Conservation (phyloP, 2,888 invertebrate genomes). For the Oasisia sp. region DNA sequence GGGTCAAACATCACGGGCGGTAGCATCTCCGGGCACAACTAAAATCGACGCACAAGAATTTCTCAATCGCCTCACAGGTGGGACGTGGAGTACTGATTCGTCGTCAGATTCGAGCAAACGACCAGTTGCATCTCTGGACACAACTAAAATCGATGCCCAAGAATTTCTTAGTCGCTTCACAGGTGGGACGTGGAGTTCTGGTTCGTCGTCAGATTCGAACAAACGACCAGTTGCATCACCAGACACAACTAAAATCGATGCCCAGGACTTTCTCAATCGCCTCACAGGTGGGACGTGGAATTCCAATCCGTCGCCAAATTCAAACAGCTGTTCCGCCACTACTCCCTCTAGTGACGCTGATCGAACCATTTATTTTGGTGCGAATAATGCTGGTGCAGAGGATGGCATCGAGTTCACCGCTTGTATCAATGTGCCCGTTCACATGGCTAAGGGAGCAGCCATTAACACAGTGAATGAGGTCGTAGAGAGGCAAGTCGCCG, state of each 20-base stretch:
- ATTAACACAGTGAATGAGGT: background rate
- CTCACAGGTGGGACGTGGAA: background rate
- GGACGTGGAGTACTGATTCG: background rate
- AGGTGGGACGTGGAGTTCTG: background rate
- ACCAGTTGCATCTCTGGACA: background rate
- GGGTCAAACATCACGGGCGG: background rate
- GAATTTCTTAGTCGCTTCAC: background rate
- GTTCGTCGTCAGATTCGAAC: background rate
- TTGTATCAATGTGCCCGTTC: background rate
- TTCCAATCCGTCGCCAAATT: background rate
- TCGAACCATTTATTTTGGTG: conserved; percentile 4
- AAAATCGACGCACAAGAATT: background rate
- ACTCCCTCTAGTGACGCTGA: background rate
- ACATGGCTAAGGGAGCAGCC: background rate
- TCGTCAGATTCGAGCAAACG: background rate
- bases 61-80: background rate
- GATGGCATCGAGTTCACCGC: background rate
- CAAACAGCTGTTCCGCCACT: background rate
- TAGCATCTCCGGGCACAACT: background rate
- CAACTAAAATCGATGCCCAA: background rate
- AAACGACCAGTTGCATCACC: background rate
- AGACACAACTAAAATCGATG: background rate
- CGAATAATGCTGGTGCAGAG: background rate
- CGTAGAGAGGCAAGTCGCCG: background rate
- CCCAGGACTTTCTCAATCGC: background rate